Conservation (phyloP, 1,140 invertebrate species). For the Ridgeia piscesae region DNA sequence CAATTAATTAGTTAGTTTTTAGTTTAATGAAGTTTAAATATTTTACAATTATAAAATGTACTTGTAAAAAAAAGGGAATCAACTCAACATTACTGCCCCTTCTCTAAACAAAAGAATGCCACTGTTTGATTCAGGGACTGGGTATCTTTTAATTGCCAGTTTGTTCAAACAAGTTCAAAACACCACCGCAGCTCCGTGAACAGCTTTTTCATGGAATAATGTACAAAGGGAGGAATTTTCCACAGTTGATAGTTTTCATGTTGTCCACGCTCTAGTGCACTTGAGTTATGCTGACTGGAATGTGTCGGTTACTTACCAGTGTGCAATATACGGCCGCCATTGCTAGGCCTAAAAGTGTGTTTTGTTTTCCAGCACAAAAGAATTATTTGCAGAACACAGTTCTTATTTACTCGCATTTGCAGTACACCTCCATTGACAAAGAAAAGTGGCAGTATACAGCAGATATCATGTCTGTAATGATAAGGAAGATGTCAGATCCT, state of each 20-base stretch:
- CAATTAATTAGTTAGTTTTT: no score
- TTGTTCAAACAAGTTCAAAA: not conserved
- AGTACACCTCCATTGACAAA: not conserved
- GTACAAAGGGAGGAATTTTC: not conserved
- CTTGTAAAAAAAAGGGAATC: no score
- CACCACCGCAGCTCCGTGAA: not conserved
- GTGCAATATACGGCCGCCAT: not conserved
- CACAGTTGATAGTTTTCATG: not conserved
- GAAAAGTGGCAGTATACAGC: not conserved
- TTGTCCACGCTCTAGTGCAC: not conserved
- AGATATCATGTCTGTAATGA: not conserved
- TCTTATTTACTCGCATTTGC: not conserved
- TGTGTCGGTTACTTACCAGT: not conserved
- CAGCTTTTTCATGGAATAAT: not conserved
- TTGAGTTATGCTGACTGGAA: not conserved
- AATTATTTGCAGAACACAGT: not conserved
- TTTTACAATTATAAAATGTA: no score
- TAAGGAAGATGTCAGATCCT: not conserved
- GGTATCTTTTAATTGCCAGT: not conserved
- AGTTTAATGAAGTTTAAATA: no score
- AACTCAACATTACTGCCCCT: not conserved
- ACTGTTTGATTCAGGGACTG: not conserved
- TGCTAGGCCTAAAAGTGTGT: not conserved
- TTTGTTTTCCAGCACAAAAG: not conserved
- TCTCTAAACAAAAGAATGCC: not conserved